These are phyloP conservation scores for Charadrius vociferus DNA, from an alignment of 2,113 vertebrate genomes.

Conservation along the genomic window DNA sequence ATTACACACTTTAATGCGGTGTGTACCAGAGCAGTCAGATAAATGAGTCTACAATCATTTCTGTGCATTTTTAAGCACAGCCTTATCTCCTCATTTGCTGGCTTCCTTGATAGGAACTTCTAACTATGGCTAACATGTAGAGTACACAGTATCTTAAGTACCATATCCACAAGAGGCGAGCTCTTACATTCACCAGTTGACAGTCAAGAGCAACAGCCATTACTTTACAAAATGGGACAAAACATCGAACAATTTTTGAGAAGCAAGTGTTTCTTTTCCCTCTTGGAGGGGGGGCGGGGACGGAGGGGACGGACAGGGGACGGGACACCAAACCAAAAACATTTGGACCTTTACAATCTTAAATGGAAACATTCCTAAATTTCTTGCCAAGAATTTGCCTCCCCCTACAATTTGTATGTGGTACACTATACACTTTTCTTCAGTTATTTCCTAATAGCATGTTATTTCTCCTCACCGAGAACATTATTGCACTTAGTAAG, in stretches of 20 bases:
- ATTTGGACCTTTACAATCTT: neutral
- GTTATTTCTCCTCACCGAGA: conserved; percentile 66
- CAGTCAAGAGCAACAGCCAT: neutral
- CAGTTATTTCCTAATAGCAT: conserved; percentile 68
- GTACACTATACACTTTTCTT: conserved; percentile 61
- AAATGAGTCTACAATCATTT: conserved; percentile 36
- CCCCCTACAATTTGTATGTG: conserved; percentile 65
- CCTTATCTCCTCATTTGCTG: conserved; percentile 55
- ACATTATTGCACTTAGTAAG: conserved; percentile 57
- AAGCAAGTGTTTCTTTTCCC: neutral
- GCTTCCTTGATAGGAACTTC: conserved; percentile 40
- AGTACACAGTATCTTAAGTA: conserved; percentile 22
- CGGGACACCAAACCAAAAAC: too few species aligned
- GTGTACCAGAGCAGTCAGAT: neutral
- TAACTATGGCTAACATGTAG: conserved; percentile 17
- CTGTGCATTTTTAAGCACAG: conserved; percentile 40
- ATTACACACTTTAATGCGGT: conserved; percentile 18
- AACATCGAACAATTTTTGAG: neutral
- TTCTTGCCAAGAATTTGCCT: conserved; percentile 59
- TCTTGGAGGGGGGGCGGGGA: too few species aligned
- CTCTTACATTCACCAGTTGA: conserved; percentile 40
- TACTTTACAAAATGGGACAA: conserved; percentile 1
- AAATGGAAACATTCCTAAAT: conserved; percentile 39
- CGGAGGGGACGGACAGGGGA: too few species aligned
- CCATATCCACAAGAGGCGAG: neutral